Conservation (phyloP, 2,888 invertebrate genomes). For the Scaptomyza cyrtandrae region DNA sequence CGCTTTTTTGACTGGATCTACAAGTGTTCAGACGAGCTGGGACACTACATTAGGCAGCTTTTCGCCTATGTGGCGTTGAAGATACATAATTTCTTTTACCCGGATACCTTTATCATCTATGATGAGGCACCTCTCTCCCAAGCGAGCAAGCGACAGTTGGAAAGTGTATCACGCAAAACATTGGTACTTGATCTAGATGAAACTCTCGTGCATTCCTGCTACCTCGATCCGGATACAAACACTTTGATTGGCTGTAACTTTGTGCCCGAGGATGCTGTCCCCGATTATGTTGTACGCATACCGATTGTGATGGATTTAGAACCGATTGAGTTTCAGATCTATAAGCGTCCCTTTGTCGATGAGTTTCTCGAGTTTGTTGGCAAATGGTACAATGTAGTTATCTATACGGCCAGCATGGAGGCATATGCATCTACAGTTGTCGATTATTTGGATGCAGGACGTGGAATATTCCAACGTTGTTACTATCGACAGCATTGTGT, state of each 20-base stretch:
- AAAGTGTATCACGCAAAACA: conserved; percentile 39
- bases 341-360: conserved; percentile 62
- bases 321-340: conserved; percentile 49
- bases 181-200: conserved; percentile 64
- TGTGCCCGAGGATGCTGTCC: conserved; percentile 39
- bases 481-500: conserved; percentile 62
- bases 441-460: conserved; percentile 57
- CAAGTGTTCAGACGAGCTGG: conserved; percentile 33
- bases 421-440: conserved; percentile 53
- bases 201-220: conserved; percentile 64
- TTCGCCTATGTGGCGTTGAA: conserved; percentile 21
- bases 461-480: conserved; percentile 52
- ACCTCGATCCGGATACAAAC: conserved; percentile 50
- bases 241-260: conserved; percentile 37
- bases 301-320: background rate
- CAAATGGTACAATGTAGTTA: conserved; percentile 65
- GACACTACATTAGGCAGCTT: conserved; percentile 21
- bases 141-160: conserved; percentile 4
- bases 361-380: conserved; percentile 47
- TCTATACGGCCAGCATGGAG: conserved; percentile 67
- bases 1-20: background rate
- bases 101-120: conserved; percentile 2
- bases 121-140: conserved; percentile 39
- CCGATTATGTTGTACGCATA: conserved; percentile 51
- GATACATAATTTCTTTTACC: conserved; percentile 1